phyloP scores from a whole-genome alignment of 2,113 vertebrate genomes.

The Sardina pilchardus region DNA sequence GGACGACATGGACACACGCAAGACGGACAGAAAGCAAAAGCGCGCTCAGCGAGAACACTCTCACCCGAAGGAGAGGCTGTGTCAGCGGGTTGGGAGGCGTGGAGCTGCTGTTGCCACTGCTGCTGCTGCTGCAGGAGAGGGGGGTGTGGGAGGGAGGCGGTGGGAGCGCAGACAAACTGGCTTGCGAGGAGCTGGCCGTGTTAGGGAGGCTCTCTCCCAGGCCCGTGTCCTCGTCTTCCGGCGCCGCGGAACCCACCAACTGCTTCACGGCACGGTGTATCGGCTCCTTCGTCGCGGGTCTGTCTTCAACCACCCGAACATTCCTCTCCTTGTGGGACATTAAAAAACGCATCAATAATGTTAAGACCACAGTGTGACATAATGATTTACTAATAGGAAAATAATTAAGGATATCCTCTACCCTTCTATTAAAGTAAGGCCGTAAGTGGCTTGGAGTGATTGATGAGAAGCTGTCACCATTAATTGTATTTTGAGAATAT shows the following conservation, averaged over 20 bases:
- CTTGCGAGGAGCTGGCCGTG: conserved; percentile 68
- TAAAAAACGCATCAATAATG: neutral
- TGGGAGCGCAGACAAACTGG: conserved; percentile 49
- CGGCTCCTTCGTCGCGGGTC: neutral
- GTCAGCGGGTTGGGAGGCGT: neutral
- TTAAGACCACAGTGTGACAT: neutral
- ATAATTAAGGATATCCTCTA: neutral
- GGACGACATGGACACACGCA: neutral
- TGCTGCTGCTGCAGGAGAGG: neutral
- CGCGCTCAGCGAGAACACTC: conserved; percentile 34
- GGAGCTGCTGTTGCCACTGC: neutral
- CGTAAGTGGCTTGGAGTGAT: neutral
- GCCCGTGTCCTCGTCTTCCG: conserved; percentile 52
- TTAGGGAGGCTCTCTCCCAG: conserved; percentile 59
- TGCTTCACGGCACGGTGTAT: neutral
- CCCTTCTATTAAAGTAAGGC: neutral
- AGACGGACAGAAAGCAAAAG: neutral
- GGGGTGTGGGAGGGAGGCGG: neutral
- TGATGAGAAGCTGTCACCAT: neutral
- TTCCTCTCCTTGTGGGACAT: conserved; percentile 32
- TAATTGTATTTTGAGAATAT: neutral
- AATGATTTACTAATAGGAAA: neutral
- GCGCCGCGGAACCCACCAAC: conserved; percentile 51
- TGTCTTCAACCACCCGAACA: neutral
- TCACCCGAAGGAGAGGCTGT: conserved; percentile 60